phyloP scores from a whole-genome alignment of 2,888 invertebrate species.

The Mellilla xanthometata region DNA sequence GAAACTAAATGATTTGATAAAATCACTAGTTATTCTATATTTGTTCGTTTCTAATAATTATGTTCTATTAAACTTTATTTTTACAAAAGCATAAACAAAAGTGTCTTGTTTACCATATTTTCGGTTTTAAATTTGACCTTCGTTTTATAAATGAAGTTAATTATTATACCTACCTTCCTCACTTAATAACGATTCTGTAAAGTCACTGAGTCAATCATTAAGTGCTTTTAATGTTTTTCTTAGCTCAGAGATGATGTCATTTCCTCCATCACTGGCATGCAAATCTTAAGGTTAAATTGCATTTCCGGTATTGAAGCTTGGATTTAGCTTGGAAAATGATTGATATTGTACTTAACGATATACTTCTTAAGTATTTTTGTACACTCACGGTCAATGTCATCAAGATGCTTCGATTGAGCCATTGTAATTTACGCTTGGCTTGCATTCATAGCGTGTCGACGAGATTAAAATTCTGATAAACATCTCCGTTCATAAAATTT shows the following conservation, averaged over 20 bases:
- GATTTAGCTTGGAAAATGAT: slow-evolving; percentile 3
- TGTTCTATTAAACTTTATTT: no score
- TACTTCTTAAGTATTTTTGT: no score
- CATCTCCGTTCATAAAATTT: slow-evolving; percentile 6
- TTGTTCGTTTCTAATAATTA: no score
- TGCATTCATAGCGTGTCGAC: slow-evolving; percentile 17
- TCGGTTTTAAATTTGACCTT: slow-evolving; percentile 9
- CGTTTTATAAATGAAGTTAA: slow-evolving; percentile 5
- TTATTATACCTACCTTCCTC: background rate
- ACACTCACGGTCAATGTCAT: slow-evolving; percentile 1
- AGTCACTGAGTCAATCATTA: slow-evolving; percentile 4
- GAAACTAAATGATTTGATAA: no score
- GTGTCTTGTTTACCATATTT: slow-evolving; percentile 3
- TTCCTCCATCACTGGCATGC: slow-evolving; percentile 6
- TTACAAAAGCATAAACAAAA: no score
- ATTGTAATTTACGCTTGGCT: slow-evolving; percentile 5
- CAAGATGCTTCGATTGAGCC: slow-evolving; percentile 2
- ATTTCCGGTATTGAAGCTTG: slow-evolving; percentile 12
- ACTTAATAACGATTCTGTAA: slow-evolving; percentile 1
- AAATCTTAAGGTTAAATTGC: slow-evolving; percentile 12
- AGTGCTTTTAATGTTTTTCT: slow-evolving; percentile 14
- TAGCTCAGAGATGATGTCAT: slow-evolving; percentile 14
- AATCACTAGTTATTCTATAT: no score
- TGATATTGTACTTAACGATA: background rate
- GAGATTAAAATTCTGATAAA: slow-evolving; percentile 7